phyloP scores from a whole-genome alignment of 2,113 vertebrate species.

The Pituophis catenifer region DNA sequence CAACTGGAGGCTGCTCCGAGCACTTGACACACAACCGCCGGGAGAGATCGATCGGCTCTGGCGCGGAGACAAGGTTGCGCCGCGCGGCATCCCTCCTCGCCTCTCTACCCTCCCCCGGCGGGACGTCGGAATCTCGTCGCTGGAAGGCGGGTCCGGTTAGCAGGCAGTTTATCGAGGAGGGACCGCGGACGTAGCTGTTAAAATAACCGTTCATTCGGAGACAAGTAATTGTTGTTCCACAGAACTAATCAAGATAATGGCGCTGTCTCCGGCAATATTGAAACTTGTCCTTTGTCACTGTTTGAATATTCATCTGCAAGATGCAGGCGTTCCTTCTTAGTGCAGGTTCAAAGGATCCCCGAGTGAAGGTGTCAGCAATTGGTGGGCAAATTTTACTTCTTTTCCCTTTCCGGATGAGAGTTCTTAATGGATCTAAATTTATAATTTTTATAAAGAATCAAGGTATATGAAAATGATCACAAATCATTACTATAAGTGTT shows the following conservation, averaged over 20 bases:
- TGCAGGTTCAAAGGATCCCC: not conserved
- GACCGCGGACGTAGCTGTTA: not conserved
- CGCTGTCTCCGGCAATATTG: not conserved
- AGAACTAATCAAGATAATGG: not conserved
- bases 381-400: not conserved
- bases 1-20: conserved; percentile 10
- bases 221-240: not conserved
- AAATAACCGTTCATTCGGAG: not conserved
- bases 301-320: not conserved
- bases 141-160: conserved; percentile 37
- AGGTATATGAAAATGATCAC: not conserved
- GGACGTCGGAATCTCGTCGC: not conserved
- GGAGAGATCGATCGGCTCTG: not conserved
- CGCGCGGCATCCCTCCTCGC: not conserved
- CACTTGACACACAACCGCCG: not conserved
- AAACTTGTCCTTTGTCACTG: not conserved
- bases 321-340: not conserved
- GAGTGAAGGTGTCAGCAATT: not conserved
- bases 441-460: not conserved
- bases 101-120: not conserved
- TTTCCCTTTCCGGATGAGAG: not conserved
- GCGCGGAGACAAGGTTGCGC: not conserved
- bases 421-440: not conserved
- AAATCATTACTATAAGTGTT: not conserved
- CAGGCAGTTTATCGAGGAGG: not conserved